Evolutionary conservation across 2,797 vertebrate species (phyloP).

Genomic region (Acanthiza pusilla): DNA sequence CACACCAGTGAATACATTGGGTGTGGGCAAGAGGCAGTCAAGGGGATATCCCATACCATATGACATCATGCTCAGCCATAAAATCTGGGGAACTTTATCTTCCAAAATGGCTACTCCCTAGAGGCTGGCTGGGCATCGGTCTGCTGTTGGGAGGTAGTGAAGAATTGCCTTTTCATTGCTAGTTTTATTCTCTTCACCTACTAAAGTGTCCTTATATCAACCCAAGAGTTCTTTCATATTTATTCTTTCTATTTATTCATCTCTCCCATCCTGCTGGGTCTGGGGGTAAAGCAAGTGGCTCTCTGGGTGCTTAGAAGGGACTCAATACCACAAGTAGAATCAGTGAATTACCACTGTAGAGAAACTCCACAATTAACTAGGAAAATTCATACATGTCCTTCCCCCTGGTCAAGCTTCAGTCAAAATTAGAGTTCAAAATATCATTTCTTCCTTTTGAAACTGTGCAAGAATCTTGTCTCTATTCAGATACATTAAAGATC

Average conservation of each 20-base stretch:
- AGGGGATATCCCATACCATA: not conserved
- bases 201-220: not conserved
- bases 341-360: not conserved
- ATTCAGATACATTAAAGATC: not conserved
- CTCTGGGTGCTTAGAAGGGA: not conserved
- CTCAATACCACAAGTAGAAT: not conserved
- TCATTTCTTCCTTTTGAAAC: not conserved
- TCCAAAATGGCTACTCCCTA: not conserved
- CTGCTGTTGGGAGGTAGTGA: not conserved
- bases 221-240: not conserved
- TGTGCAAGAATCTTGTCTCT: not conserved
- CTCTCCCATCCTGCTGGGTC: not conserved
- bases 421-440: not conserved
- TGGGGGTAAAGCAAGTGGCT: rapidly evolving
- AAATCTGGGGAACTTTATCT: not conserved
- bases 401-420: not conserved
- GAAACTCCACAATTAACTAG: not conserved
- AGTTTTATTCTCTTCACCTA: not conserved
- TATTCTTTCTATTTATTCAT: not conserved
- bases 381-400: not conserved
- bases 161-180: not conserved
- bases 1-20: not conserved
- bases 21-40: not conserved
- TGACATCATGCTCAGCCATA: not conserved
- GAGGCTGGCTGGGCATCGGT: not conserved